Evolutionary conservation across 2,797 vertebrate species (phyloP).

Genomic region (Ceryle rudis): DNA sequence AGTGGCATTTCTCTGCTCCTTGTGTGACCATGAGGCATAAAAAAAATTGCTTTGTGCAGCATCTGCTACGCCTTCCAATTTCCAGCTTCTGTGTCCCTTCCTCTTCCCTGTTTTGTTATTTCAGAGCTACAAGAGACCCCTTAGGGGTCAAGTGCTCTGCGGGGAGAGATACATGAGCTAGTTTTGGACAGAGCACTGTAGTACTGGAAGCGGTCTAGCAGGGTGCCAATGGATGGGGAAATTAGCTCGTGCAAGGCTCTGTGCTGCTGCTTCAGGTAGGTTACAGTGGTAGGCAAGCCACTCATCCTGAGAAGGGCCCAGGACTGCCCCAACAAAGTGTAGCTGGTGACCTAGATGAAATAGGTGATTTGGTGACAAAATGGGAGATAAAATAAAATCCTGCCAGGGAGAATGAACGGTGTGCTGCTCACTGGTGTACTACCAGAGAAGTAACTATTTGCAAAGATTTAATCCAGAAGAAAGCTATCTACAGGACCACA

Average conservation of each 20-base stretch:
- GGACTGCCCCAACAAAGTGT: neutral
- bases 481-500: neutral
- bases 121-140: neutral
- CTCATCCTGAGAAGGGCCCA: neutral
- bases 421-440: neutral
- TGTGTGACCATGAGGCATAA: neutral
- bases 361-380: neutral
- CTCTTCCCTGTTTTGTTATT: neutral
- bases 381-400: neutral
- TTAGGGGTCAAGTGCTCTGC: neutral
- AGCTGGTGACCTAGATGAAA: neutral
- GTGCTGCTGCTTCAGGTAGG: neutral
- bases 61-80: neutral
- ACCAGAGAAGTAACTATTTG: neutral
- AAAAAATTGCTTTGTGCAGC: neutral
- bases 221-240: neutral
- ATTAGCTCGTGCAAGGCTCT: neutral
- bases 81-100: neutral
- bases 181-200: neutral
- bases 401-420: neutral
- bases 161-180: neutral
- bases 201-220: neutral
- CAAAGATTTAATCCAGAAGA: slow-evolving; percentile 1
- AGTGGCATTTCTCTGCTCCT: neutral
- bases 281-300: neutral